These are phyloP conservation scores for Numenius arquata DNA, from an alignment of 2,113 vertebrate genomes.

Conservation along the genomic window DNA sequence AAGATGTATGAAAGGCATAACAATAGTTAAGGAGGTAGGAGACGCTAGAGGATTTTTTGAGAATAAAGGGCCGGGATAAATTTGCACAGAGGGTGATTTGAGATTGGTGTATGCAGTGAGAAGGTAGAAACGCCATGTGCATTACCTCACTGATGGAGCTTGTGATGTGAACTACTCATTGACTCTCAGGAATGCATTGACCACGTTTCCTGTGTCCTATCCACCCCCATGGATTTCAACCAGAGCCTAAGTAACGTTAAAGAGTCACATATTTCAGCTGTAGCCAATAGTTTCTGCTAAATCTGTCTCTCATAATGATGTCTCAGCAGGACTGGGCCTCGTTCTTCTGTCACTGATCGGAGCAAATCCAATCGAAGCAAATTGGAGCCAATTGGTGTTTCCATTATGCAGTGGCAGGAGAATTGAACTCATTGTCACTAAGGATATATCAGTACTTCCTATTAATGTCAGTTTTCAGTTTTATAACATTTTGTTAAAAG, in stretches of 20 bases:
- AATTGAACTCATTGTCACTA: conserved; percentile 69
- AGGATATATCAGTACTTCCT: conserved; percentile 71
- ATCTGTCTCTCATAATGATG: conserved; percentile 60
- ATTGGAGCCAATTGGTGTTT: conserved; percentile 65
- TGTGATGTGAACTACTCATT: background rate
- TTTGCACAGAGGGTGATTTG: background rate
- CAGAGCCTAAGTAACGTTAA: background rate
- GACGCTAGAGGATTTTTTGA: background rate
- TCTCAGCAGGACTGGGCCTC: conserved; percentile 59
- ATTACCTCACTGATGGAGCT: background rate
- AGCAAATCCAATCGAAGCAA: conserved; percentile 51
- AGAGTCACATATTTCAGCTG: conserved; percentile 5
- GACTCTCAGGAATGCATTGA: background rate
- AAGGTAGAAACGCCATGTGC: rapidly evolving
- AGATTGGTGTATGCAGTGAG: background rate
- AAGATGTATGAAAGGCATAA: background rate
- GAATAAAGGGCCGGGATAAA: background rate
- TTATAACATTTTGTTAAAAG: conserved; percentile 75
- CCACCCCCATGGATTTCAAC: background rate
- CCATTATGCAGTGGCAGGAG: conserved; percentile 44
- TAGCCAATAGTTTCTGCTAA: conserved; percentile 36
- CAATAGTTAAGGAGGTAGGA: background rate
- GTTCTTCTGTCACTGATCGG: conserved; percentile 42
- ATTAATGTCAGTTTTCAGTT: conserved; percentile 77
- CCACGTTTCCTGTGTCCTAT: background rate